A percentile compares a stretch with the other conserved stretches of the same genome.
These are phyloP conservation scores for Emydoidea blandingii DNA, from an alignment of 2,797 vertebrate species.

Conservation along the genomic window DNA sequence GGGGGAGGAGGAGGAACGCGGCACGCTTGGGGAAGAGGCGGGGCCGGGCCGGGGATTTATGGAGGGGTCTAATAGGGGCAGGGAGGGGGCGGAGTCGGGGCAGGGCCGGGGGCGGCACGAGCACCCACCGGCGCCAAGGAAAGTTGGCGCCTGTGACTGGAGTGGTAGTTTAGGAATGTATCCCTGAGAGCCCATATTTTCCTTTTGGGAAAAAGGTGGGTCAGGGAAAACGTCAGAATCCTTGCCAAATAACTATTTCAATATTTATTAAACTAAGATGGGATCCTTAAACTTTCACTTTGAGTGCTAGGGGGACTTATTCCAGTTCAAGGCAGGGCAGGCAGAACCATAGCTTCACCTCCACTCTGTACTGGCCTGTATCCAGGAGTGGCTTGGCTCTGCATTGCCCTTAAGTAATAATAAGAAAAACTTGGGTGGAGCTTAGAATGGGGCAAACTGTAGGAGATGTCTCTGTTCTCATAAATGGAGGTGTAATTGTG, in stretches of 20 bases:
- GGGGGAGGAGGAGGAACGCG: no score
- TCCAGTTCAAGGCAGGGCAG: neutral
- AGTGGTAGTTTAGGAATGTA: neutral
- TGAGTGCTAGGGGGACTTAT: neutral
- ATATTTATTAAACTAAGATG: neutral
- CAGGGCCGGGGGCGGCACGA: no score
- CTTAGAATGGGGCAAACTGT: neutral
- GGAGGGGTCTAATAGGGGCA: no score
- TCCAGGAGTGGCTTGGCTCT: neutral
- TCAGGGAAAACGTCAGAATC: neutral
- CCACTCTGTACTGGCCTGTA: neutral
- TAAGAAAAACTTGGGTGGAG: neutral
- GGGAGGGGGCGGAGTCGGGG: no score
- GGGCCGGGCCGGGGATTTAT: no score
- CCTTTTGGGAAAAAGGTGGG: neutral
- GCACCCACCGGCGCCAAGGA: no score
- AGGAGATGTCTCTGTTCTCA: neutral
- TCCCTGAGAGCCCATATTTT: neutral
- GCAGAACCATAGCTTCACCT: neutral
- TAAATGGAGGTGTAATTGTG: neutral
- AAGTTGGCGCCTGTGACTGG: no score
- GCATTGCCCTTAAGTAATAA: neutral
- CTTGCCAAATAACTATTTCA: neutral
- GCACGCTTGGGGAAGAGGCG: no score
- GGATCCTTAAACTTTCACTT: neutral